These are phyloP conservation scores for Forbesichthys agassizii DNA, from an alignment of 2,113 vertebrate genomes.

Conservation along the genomic window DNA sequence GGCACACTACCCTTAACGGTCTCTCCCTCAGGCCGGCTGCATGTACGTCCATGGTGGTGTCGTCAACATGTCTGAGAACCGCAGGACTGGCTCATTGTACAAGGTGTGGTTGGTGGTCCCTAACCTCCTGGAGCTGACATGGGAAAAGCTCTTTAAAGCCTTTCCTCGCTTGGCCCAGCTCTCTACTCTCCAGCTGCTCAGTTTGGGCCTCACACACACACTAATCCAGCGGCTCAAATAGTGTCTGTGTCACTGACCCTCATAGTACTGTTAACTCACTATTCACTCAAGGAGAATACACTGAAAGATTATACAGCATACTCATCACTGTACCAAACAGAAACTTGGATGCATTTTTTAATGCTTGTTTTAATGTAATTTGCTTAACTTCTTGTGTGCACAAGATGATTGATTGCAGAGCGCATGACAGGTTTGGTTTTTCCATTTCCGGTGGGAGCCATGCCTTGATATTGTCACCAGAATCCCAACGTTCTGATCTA, in stretches of 20 bases:
- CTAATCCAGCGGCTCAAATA: constrained; percentile 93
- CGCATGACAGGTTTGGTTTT: constrained; percentile 17
- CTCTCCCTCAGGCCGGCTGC: constrained; percentile 85
- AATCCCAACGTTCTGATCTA: constrained; percentile 10
- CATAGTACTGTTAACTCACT: background rate
- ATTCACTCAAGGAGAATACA: background rate
- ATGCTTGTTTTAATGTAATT: background rate
- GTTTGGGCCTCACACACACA: constrained; percentile 92
- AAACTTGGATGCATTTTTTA: constrained; percentile 38
- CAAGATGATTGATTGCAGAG: too few relatives aligned
- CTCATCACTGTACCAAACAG: constrained; percentile 1
- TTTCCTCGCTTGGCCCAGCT: constrained; percentile 87
- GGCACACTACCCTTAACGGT: fast-evolving
- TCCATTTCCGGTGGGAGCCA: constrained; percentile 1
- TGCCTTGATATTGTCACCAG: background rate
- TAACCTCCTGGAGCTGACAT: constrained; percentile 94
- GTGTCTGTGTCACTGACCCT: constrained; percentile 18
- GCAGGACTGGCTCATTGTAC: constrained; percentile 92
- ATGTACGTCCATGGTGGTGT: constrained; percentile 98
- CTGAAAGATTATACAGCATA: background rate
- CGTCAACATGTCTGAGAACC: constrained; percentile 93
- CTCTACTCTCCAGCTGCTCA: constrained; percentile 86
- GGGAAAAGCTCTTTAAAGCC: constrained; percentile 89
- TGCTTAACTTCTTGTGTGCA: background rate
- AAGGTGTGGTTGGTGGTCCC: constrained; percentile 98